Evolutionary conservation across 2,888 invertebrate species (phyloP), one percentile per base, ranked within the genome.

Genomic region (Tridacna gigas): DNA sequence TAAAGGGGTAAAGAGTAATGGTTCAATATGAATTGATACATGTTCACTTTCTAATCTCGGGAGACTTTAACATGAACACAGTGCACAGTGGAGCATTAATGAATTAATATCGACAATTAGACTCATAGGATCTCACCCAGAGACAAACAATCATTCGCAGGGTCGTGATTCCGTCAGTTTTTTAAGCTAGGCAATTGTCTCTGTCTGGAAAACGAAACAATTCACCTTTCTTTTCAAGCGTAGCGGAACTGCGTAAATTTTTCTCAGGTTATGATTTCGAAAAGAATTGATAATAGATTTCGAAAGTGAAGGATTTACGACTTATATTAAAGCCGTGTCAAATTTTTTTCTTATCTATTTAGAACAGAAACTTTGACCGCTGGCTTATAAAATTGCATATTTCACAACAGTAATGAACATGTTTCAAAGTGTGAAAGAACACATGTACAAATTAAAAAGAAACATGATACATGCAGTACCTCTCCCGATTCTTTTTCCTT

Each of bases 221-320:
- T 60, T 79, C 69, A 56, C 65, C 77, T 84, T 83, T 86, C 76
- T 47, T 77, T 76, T 37, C 78, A 48, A 73, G 73, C 78, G 74
- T 48, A 66, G 66, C 73, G 71, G 63, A 78, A 80, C 66, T 85
- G 83, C 75, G 75, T 86, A 78, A 75, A 83, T 78, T 75, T 75
- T 75, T 78, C 75, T 77, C 37, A 83, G 82, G 82, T 86, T 77
- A 83, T 66, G 76, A 77, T 69, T 78, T 80, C 71, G 45, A 45
- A 78, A 66, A 63, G 75, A 81, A 71, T 18, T 76, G 78, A 79
- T 84, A 76, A 78, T 63, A 82, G 61, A 77, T 78, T 78, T 77
- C 60, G 25, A 76, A 77, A 71, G 20, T 79, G 77, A 77, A 71
- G 65, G 81, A 84, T 84, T 84, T 84, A 84, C 76, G 84, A 82